These are phyloP conservation scores for Eueides isabella DNA, from an alignment of 1,140 invertebrate species.

Conservation along the genomic window DNA sequence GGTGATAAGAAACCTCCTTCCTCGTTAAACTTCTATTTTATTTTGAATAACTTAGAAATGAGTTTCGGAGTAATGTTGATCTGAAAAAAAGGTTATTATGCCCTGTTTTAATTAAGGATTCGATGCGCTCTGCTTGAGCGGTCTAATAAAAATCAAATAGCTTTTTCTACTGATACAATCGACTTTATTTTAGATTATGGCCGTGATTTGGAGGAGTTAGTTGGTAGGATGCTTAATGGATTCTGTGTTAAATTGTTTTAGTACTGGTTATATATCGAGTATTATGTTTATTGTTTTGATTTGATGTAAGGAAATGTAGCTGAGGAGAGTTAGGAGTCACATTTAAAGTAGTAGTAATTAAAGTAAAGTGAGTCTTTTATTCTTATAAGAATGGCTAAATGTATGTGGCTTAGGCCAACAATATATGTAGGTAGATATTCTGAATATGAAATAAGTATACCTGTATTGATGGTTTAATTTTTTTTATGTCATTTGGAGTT, in stretches of 20 bases:
- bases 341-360: too few species aligned
- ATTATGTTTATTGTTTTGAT: slow-evolving; percentile 3
- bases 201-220: slow-evolving; percentile 35
- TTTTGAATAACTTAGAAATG: slow-evolving; percentile 50
- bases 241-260: slow-evolving; percentile 29
- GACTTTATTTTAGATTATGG: slow-evolving; percentile 35
- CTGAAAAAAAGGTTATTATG: slow-evolving; percentile 34
- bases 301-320: not conserved
- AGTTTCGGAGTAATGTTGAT: slow-evolving; percentile 42
- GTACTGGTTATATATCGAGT: slow-evolving; percentile 24
- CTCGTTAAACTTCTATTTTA: slow-evolving; percentile 59
- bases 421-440: too few species aligned
- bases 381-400: too few species aligned
- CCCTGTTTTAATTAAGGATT: slow-evolving; percentile 71
- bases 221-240: slow-evolving; percentile 31
- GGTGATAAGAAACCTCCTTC: slow-evolving; percentile 57
- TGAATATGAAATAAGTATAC: too few species aligned
- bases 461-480: too few species aligned
- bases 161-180: slow-evolving; percentile 44
- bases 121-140: slow-evolving; percentile 58
- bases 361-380: too few species aligned
- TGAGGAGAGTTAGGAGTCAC: too few species aligned
- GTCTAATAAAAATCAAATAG: slow-evolving; percentile 58
- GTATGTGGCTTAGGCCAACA: too few species aligned
- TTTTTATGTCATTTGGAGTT: too few species aligned